Conservation (phyloP, 1,140 invertebrate genomes). For the Solen grandis region DNA sequence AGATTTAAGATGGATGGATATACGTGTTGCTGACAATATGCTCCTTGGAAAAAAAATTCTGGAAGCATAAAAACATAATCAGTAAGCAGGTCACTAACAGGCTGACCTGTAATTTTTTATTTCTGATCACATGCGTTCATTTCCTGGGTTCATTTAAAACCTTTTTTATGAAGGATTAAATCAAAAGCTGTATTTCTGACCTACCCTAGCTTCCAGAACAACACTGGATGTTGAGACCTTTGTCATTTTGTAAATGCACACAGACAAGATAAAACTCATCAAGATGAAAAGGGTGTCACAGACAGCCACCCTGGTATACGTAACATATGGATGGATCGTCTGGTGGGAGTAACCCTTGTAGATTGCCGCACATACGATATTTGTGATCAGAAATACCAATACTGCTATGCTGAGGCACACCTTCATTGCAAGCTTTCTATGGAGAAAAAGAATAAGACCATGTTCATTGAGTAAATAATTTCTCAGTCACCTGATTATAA, state of each 20-base stretch:
- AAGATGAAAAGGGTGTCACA: constrained; percentile 79
- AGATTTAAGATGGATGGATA: too few relatives aligned
- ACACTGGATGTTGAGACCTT: constrained; percentile 75
- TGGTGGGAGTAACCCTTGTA: constrained; percentile 59
- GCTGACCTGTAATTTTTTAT: too few relatives aligned
- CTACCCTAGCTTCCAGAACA: constrained; percentile 79
- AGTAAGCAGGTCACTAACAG: too few relatives aligned
- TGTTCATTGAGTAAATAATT: too few relatives aligned
- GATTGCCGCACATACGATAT: constrained; percentile 73
- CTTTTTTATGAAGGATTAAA: too few relatives aligned
- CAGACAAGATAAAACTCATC: constrained; percentile 73
- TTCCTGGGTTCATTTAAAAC: too few relatives aligned
- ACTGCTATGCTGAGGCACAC: constrained; percentile 67
- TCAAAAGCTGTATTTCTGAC: too few relatives aligned
- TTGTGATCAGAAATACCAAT: constrained; percentile 76
- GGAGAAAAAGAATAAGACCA: constrained; percentile 47
- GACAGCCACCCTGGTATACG: constrained; percentile 75
- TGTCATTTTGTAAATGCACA: constrained; percentile 78
- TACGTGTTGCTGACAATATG: too few relatives aligned
- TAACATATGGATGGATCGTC: constrained; percentile 62
- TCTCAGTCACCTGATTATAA: too few relatives aligned
- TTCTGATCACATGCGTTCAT: too few relatives aligned
- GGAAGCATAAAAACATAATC: too few relatives aligned
- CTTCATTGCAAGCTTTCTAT: constrained; percentile 66
- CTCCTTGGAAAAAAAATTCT: too few relatives aligned